phyloP scores from a whole-genome alignment of 2,113 vertebrate genomes.

The Guaruba guarouba region DNA sequence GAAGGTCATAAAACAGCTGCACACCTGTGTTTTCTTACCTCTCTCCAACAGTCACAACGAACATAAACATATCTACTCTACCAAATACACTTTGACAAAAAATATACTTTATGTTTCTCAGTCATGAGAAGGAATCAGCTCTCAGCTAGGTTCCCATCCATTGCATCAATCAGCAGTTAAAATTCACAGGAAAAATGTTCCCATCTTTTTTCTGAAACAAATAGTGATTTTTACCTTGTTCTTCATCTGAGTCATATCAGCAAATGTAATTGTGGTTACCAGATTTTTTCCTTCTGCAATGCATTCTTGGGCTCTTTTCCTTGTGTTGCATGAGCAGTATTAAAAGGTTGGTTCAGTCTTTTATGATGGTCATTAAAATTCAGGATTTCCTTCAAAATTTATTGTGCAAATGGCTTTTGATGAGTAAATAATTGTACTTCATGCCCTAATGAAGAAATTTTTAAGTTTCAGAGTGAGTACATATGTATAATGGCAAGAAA shows the following conservation, averaged over 20 bases:
- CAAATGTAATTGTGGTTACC: slow-evolving; percentile 5
- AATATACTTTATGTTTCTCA: neutral
- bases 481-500: neutral
- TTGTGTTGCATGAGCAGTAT: neutral
- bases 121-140: neutral
- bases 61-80: neutral
- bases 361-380: neutral
- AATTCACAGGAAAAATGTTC: neutral
- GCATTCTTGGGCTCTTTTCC: neutral
- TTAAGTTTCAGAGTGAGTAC: neutral
- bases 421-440: neutral
- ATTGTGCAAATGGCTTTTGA: neutral
- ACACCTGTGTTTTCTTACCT: neutral
- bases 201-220: neutral
- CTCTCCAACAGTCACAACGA: neutral
- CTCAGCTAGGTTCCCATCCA: neutral
- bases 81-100: neutral
- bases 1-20: neutral
- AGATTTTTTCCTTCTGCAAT: slow-evolving; percentile 10
- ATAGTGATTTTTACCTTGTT: neutral
- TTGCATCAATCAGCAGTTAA: neutral
- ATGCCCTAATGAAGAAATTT: neutral
- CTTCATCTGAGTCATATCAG: slow-evolving; percentile 10
- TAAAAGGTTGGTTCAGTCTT: neutral
- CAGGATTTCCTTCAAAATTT: neutral